Base-by-base conservation (phyloP, 2,797 vertebrate genomes). In the Anableps anableps region DNA sequence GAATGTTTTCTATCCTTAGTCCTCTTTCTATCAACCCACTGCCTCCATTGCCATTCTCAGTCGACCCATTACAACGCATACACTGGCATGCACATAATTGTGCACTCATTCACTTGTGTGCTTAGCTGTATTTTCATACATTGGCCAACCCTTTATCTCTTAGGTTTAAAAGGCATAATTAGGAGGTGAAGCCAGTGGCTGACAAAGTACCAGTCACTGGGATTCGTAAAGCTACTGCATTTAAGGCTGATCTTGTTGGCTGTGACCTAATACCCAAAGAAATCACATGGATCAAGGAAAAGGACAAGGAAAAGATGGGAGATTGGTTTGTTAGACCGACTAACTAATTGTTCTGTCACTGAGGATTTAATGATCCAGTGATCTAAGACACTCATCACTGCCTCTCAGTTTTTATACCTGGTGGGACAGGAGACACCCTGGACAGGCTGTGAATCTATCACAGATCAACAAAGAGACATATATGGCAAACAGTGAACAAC, bases 231-330 rank as follows among this genome's bases (percentile, higher is more conserved):
- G 34, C 34, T 23, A 34, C 34, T 36, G 34, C 58, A 81, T 81
- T 88, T 75, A 70, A 78, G 79, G 71, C 71, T 66, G 4, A 50
- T 80, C 80, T 66, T 23, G 43, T 74, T 38, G 21, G 81, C 75
- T 31, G 80, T 87, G 90, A 88, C 86, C 86, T 85, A 84, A 89
- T 78, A 80, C 84, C 85, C 8, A 16, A 64, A n/a, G 17, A 86
- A 88, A 91, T 90, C 88, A 86, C 86, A 87, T 74, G 16, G 55
- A 75, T 79, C 84, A 89, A 87, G 88, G 83, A 64, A 71, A 82
- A 74, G 74, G 80, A 78, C 53, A 9, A 26, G 43, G 43, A 64
- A 34, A 88, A 51, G 75, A 76, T 34, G 16, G 51, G 72, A 79
- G 83, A 89, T 86, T 81, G 75, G 75, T 80, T 91, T 31, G 62